Evolutionary conservation across 2,888 invertebrate genomes (phyloP).

Genomic region (Conus canariensis): DNA sequence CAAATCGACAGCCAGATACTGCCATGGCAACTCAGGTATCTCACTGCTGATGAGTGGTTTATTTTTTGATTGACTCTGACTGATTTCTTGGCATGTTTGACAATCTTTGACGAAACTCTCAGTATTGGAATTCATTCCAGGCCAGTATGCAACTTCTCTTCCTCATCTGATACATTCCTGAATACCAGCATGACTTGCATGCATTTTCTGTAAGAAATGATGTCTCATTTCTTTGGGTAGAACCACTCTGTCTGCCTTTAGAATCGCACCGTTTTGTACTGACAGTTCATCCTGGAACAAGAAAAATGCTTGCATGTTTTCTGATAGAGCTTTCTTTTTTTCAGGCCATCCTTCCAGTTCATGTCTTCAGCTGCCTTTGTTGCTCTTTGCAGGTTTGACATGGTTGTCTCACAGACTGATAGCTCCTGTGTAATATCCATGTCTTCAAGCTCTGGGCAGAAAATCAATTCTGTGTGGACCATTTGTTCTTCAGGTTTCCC

Average conservation of each 20-base stretch:
- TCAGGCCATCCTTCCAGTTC: constrained; percentile 6
- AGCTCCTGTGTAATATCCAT: constrained; percentile 16
- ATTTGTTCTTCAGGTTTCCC: background rate
- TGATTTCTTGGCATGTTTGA: background rate
- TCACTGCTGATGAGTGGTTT: constrained; percentile 23
- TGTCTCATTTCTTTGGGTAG: background rate
- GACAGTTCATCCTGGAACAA: background rate
- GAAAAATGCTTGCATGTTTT: background rate
- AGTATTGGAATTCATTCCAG: background rate
- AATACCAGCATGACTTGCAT: constrained; percentile 8
- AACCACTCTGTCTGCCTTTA: background rate
- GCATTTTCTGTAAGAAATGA: background rate
- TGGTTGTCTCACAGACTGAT: background rate
- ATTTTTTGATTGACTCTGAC: background rate
- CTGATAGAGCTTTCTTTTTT: background rate
- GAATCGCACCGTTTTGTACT: constrained; percentile 16
- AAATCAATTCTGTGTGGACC: constrained; percentile 10
- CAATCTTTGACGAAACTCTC: constrained; percentile 8
- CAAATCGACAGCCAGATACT: constrained; percentile 11
- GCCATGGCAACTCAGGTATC: constrained; percentile 11
- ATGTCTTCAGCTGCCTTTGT: constrained; percentile 7
- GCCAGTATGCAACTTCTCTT: constrained; percentile 25
- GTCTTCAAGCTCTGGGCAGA: constrained; percentile 11
- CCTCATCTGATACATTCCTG: background rate
- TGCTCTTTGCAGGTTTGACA: constrained; percentile 4